Base-by-base conservation (phyloP, 2,888 invertebrate genomes). In the Idaea aversata region DNA sequence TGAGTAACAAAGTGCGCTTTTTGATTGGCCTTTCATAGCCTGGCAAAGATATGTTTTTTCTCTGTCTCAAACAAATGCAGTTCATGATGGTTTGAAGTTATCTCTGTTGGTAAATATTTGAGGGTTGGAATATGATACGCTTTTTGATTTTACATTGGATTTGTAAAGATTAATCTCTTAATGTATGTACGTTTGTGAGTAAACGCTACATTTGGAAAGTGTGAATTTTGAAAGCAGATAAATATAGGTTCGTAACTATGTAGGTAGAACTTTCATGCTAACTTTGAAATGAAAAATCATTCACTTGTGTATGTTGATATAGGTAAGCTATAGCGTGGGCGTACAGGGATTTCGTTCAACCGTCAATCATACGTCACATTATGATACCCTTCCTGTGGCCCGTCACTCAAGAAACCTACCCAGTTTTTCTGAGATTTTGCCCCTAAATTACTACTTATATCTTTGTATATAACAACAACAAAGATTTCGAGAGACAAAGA, bases 1-100 rank as follows among this genome's bases (percentile, higher is more conserved):
- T 85, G 84, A 82, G 85, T 86, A 84, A 87, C 81, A 81, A 84
- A 86, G 82, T 84, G 82, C 75, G 76, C 76, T 77, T 80, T 81
- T 80, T 86, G 83, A 87, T 87, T 85, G 82, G 79, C 75, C 73
- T 79, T 77, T 80, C 74, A 74, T 67, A 72, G 73, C 64, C 64
- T 63, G 70, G 67, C 69, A 71, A 70, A 75, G 77, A 70, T 75
- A 72, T 68, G 65, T 67, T 68, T 66, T 71, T 75, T 70, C 63
- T 65, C 60, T 61, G 63, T 47, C 10, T 47, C 47, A 47, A 10
- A 47, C 47, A 47, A 47, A 47, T 47, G 47, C 47, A 47, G 47
- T 47, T 47, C 13, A 13, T 47, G 13, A 10, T 36, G 36, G 36
- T 47, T 59, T 60, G 66, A 67, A 63, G 15, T 62, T 62, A 16